Evolutionary conservation across 2,888 invertebrate species (phyloP).

Genomic region (Eupithecia subumbrata): DNA sequence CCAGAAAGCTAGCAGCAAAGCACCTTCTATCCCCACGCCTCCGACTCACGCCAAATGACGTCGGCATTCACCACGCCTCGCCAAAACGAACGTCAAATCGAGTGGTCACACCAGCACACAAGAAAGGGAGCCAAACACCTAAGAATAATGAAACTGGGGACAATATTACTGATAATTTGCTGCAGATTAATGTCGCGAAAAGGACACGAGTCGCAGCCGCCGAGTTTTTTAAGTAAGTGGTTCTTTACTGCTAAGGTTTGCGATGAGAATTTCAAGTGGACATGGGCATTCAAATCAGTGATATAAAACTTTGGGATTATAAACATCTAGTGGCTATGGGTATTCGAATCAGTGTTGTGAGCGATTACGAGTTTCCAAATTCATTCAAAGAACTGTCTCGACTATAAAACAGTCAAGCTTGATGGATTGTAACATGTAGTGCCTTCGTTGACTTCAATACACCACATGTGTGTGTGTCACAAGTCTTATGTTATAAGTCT

Average conservation of each 20-base stretch:
- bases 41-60: conserved; percentile 71
- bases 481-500: not conserved
- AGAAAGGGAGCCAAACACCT: conserved; percentile 35
- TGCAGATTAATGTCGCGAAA: conserved; percentile 90
- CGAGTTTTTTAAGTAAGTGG: conserved; percentile 88
- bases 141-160: conserved; percentile 55
- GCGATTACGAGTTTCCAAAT: not conserved
- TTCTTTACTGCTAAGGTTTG: not conserved
- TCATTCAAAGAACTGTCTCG: not conserved
- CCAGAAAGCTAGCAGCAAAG: conserved; percentile 91
- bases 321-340: not conserved
- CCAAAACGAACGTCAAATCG: conserved; percentile 59
- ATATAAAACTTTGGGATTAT: not conserved
- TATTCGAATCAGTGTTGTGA: not conserved
- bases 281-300: not conserved
- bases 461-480: not conserved
- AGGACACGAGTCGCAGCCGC: conserved; percentile 90
- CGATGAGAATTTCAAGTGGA: not conserved
- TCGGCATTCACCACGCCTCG: conserved; percentile 67
- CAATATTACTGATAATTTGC: conserved; percentile 91
- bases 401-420: not conserved
- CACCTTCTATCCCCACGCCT: conserved; percentile 78
- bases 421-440: not conserved
- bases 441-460: not conserved
- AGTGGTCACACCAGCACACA: conserved; percentile 58